Conservation (phyloP, 2,113 vertebrate genomes). For the Candoia aspera region DNA sequence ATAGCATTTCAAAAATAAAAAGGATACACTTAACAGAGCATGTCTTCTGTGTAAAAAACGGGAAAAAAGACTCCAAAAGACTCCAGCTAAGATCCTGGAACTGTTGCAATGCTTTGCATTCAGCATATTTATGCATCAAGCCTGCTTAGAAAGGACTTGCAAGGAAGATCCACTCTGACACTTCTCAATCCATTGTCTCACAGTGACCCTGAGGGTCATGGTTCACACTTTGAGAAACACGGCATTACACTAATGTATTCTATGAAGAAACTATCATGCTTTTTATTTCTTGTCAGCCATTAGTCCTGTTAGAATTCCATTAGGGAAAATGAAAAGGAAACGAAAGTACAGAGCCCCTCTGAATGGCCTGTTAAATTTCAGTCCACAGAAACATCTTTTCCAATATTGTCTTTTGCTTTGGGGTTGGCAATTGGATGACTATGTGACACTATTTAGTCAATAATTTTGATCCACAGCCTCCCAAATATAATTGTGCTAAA, state of each 20-base stretch:
- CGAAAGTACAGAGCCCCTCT: not conserved
- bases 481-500: not conserved
- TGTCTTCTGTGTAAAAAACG: not conserved
- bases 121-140: not conserved
- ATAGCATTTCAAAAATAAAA: not conserved
- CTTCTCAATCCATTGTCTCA: not conserved
- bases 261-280: too few relatives aligned
- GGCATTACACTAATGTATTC: not conserved
- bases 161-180: not conserved
- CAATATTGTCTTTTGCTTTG: not conserved
- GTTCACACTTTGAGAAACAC: not conserved
- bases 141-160: not conserved
- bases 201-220: not conserved
- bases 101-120: not conserved
- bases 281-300: not conserved
- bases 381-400: not conserved
- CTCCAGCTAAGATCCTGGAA: not conserved
- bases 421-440: not conserved
- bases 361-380: not conserved
- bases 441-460: not conserved
- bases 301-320: not conserved
- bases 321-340: not conserved
- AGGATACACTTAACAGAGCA: not conserved
- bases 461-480: not conserved
- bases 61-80: too few relatives aligned